phyloP scores from a whole-genome alignment of 2,113 vertebrate genomes.

The Geococcyx californianus region DNA sequence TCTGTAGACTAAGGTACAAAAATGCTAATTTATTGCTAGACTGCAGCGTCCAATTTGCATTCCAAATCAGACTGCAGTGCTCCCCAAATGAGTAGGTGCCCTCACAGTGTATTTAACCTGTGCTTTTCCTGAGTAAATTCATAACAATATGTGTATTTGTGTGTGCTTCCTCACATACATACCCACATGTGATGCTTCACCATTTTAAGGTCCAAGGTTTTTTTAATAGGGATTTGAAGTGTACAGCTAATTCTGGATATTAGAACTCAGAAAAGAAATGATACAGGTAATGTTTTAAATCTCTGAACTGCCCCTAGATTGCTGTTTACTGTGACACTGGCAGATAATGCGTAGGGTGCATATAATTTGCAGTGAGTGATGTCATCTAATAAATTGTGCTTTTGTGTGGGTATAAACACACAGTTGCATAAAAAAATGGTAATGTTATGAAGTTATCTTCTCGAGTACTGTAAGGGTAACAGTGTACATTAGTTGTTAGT shows the following conservation, averaged over 20 bases:
- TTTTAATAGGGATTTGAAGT: background rate
- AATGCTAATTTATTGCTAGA: constrained; percentile 74
- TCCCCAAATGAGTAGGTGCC: constrained; percentile 45
- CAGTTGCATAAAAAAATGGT: background rate
- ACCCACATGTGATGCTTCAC: background rate
- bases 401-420: background rate
- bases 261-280: background rate
- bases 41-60: constrained; percentile 76
- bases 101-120: constrained; percentile 51
- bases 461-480: background rate
- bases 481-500: background rate
- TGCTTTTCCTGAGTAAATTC: background rate
- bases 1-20: constrained; percentile 50
- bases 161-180: background rate
- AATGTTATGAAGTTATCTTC: background rate
- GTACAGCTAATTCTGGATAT: background rate
- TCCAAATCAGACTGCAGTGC: constrained; percentile 74
- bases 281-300: background rate
- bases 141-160: background rate
- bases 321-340: background rate
- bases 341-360: background rate
- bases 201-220: background rate
- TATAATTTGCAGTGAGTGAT: background rate
- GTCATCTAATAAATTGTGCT: background rate
- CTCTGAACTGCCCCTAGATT: background rate